Conservation (phyloP, 2,113 vertebrate genomes). For the Macquaria australasica region DNA sequence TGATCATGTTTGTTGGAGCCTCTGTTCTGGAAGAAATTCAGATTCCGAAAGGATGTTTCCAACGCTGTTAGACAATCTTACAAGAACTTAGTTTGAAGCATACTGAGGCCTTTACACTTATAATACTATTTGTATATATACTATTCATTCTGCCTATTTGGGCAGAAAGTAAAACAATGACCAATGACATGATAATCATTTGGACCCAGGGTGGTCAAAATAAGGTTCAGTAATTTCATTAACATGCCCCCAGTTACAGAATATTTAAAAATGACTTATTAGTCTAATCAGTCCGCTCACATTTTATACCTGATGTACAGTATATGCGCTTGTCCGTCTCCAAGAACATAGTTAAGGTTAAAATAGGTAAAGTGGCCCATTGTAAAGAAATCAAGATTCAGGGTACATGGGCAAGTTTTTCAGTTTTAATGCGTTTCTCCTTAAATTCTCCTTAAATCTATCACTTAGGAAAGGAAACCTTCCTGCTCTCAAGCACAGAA, state of each 20-base stretch:
- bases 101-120: background rate
- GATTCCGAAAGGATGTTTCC: constrained; percentile 1
- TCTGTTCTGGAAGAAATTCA: background rate
- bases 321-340: background rate
- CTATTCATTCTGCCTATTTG: too few species aligned
- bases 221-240: too few species aligned
- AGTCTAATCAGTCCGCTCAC: too few species aligned
- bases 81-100: background rate
- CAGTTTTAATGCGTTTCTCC: background rate
- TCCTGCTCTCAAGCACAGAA: constrained; percentile 12
- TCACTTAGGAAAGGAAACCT: background rate
- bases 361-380: background rate
- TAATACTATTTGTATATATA: too few species aligned
- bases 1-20: background rate
- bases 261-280: too few species aligned
- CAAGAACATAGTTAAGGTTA: background rate
- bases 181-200: too few species aligned
- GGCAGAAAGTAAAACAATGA: too few species aligned
- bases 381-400: background rate
- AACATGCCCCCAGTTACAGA: too few species aligned
- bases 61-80: background rate
- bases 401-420: background rate
- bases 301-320: background rate
- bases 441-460: constrained; percentile 31
- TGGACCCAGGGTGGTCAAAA: too few species aligned